Conservation (phyloP, 2,113 vertebrate species). For the Petrocephalus microphthalmus region DNA sequence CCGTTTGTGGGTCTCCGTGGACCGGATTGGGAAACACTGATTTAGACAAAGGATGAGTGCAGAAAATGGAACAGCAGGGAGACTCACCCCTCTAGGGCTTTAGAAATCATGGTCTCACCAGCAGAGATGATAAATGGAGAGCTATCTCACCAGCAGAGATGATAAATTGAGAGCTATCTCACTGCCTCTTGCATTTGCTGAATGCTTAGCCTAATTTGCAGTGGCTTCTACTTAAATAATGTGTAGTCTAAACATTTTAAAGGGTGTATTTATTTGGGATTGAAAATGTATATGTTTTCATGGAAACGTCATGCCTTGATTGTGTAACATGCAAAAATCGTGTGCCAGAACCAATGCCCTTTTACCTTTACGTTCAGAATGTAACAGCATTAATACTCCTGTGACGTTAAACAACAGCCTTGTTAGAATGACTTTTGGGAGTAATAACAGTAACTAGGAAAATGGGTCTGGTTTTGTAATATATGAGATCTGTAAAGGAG, state of each 20-base stretch:
- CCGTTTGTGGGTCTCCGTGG: not conserved
- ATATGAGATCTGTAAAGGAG: not conserved
- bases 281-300: constrained; percentile 38
- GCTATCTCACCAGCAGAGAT: not conserved
- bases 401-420: not conserved
- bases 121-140: not conserved
- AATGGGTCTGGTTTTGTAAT: not conserved
- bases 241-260: constrained; percentile 19
- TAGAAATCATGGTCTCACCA: not conserved
- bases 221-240: not conserved
- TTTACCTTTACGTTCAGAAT: constrained; percentile 33
- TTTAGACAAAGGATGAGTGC: not conserved
- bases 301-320: constrained; percentile 40
- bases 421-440: not conserved
- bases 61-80: not conserved
- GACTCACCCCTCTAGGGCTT: not conserved
- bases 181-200: not conserved
- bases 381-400: constrained; percentile 38
- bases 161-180: not conserved
- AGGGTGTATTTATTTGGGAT: constrained; percentile 54
- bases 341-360: constrained; percentile 47
- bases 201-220: not conserved
- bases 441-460: not conserved
- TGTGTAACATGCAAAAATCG: constrained; percentile 32
- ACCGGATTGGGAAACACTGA: not conserved